These are phyloP conservation scores for Brachionus paranguensis DNA, from an alignment of 1,140 invertebrate genomes.

Conservation along the genomic window DNA sequence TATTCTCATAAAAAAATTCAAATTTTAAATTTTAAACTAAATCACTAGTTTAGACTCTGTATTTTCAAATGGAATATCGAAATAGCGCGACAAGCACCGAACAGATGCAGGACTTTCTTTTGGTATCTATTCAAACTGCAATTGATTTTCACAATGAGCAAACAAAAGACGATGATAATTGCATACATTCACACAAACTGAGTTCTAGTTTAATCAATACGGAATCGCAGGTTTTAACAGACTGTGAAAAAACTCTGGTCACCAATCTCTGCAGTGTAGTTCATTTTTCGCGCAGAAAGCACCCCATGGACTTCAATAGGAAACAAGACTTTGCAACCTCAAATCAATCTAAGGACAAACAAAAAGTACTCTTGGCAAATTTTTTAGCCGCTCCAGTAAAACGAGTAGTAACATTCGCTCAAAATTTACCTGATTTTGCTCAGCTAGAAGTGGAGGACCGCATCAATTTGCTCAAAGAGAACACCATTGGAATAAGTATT, in stretches of 20 bases:
- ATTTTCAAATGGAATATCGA: not conserved
- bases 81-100: not conserved
- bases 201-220: not conserved
- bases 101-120: not conserved
- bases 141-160: not conserved
- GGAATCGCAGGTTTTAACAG: not conserved
- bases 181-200: not conserved
- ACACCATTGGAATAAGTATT: conserved; percentile 9
- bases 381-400: conserved; percentile 17
- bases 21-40: not conserved
- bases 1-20: not conserved
- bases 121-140: not conserved
- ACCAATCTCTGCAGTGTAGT: not conserved
- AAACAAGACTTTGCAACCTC: not conserved
- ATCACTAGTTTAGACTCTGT: not conserved
- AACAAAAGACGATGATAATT: not conserved
- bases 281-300: not conserved
- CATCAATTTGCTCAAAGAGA: not conserved
- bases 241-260: not conserved
- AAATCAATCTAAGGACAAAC: not conserved
- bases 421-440: not conserved
- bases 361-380: conserved; percentile 16
- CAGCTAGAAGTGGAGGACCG: not conserved
- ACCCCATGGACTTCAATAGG: not conserved
- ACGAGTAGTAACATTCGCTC: conserved; percentile 29